A percentile compares a stretch with the other conserved stretches of the same genome.
These are phyloP conservation scores for Sinocyclocheilus anshuiensis DNA, from an alignment of 2,113 vertebrate species.

Conservation along the genomic window DNA sequence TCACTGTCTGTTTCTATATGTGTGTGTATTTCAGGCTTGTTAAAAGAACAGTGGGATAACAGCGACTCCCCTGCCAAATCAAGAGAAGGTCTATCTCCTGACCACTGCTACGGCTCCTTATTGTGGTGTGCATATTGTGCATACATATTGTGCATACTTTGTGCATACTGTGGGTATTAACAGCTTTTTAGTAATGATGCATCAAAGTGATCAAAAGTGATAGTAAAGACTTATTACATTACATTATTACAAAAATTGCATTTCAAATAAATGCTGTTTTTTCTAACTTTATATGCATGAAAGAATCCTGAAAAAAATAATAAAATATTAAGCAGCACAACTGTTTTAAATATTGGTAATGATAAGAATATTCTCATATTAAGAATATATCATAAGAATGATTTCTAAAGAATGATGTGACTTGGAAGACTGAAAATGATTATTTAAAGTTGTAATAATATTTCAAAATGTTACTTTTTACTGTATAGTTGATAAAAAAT, in stretches of 20 bases:
- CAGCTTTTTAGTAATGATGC: too few relatives aligned
- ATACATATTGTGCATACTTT: not conserved
- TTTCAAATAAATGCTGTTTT: too few relatives aligned
- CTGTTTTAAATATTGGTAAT: too few relatives aligned
- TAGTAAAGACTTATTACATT: not conserved
- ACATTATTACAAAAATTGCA: too few relatives aligned
- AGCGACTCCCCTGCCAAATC: constrained; percentile 74
- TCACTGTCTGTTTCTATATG: constrained; percentile 47
- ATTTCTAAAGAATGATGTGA: too few relatives aligned
- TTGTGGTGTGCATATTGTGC: constrained; percentile 74
- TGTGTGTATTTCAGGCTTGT: constrained; percentile 73
- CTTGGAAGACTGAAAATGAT: too few relatives aligned
- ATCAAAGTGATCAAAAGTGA: too few relatives aligned
- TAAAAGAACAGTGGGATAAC: constrained; percentile 77
- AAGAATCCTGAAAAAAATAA: not conserved
- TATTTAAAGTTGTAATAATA: too few relatives aligned
- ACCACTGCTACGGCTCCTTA: constrained; percentile 81
- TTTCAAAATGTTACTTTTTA: too few relatives aligned
- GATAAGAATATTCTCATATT: too few relatives aligned
- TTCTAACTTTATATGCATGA: not conserved
- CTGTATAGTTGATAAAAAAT: too few relatives aligned
- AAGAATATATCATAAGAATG: too few relatives aligned
- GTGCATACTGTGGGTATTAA: not conserved
- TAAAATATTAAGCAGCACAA: not conserved
- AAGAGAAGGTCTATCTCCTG: constrained; percentile 82